Evolutionary conservation across 2,888 invertebrate species (phyloP), one percentile per base, ranked within the genome.

Genomic region (Erebia ligea): DNA sequence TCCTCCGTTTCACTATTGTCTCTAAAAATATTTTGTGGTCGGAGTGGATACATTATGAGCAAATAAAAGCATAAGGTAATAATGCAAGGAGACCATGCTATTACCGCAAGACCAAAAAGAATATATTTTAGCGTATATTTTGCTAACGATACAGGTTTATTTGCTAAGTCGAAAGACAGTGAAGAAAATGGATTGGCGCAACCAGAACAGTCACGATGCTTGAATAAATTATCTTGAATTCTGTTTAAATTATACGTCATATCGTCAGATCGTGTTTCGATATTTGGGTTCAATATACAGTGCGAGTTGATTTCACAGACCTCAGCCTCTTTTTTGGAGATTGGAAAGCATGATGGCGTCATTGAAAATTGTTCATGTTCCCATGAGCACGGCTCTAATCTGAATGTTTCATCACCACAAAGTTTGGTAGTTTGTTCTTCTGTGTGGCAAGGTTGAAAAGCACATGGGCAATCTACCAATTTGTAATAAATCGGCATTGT

Each of bases 11-110:
- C 59, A 19, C 5, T 9, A 17, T 50, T 11, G 6, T 66, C 73
- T 34, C 70, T 71, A 48, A 78, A 72, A 71, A 76, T 59, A 25
- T 72, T 69, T 34, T 72, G 75, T 15, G 80, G 78, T 66, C 75
- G 80, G 42, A 81, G 73, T 63, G 83, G 82, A 75, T 81, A 81
- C 15, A 80, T 77, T 62, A 87, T 48, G 65, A 82, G 68, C 84
- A 84, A 85, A 72, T 74, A 79, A 68, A 84, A 19, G 58, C 75
- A 72, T 63, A 81, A 71, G 45, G 76, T 69, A 57, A 86, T 66
- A 71, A 88, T 76, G 75, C 84, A 87, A 15, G 87, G 87, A 58
- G 79, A 80, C 86, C 84, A 87, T 45, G 79, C 76, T n/a, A 86
- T 71, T 68, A 82, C 50, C 40, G 80, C 76, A 1, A 85, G 50